A percentile compares a stretch with the other conserved stretches of the same genome.
Conservation (phyloP, 2,113 vertebrate species). For the Lophochroa leadbeateri region DNA sequence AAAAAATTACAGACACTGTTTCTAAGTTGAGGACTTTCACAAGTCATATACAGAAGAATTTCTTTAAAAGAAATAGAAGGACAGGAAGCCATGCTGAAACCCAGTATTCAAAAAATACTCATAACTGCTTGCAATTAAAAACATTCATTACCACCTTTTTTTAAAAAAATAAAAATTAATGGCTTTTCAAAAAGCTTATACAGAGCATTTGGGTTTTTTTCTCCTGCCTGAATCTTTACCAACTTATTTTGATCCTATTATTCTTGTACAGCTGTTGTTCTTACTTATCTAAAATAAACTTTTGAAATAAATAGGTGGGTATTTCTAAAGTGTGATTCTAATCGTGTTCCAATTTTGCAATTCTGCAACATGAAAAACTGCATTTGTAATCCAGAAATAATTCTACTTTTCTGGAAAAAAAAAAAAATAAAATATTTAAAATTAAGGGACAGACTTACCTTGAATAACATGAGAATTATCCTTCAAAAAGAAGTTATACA, state of each 20-base stretch:
- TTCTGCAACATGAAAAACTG: background rate
- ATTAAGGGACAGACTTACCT: slow-evolving; percentile 77
- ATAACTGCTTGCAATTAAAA: background rate
- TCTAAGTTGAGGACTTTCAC: background rate
- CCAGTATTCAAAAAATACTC: background rate
- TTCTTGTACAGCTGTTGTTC: background rate
- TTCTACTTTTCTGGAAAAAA: background rate
- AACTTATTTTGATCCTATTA: background rate
- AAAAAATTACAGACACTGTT: background rate
- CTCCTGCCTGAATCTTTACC: background rate
- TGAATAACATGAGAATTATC: slow-evolving; percentile 99
- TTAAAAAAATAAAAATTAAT: background rate
- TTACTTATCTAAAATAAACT: background rate
- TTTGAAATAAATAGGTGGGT: background rate
- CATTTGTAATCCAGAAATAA: background rate
- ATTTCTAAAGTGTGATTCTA: background rate
- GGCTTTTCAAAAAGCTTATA: background rate
- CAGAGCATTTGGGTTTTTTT: background rate
- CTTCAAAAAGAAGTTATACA: slow-evolving; percentile 99
- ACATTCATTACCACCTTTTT: background rate
- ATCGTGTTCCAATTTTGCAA: background rate
- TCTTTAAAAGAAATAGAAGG: background rate
- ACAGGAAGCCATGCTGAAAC: background rate
- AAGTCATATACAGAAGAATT: background rate
- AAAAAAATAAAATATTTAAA: background rate